Evolutionary conservation across 2,797 vertebrate species (phyloP).

Genomic region (Platyrinchus mystaceus): DNA sequence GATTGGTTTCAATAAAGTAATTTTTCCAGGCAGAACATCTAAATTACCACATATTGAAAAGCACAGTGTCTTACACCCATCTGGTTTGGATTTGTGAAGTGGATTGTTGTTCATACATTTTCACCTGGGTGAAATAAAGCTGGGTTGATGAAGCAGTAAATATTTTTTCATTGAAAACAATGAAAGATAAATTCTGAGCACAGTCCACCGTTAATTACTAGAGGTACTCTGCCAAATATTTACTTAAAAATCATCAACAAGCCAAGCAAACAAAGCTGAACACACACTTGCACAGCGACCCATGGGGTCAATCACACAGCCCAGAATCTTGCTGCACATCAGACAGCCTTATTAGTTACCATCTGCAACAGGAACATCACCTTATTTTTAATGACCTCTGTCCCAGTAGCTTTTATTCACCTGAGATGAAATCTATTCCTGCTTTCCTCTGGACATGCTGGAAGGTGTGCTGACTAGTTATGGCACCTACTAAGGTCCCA

Average conservation of each 20-base stretch:
- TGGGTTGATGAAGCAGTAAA: slow-evolving; percentile 13
- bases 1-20: slow-evolving; percentile 18
- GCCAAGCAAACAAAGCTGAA: not conserved
- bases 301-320: not conserved
- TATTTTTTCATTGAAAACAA: slow-evolving; percentile 1
- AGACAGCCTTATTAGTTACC: not conserved
- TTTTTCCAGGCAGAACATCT: slow-evolving; percentile 28
- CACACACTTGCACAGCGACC: not conserved
- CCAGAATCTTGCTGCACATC: not conserved
- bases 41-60: slow-evolving; percentile 18
- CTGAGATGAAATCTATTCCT: not conserved
- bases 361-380: not conserved
- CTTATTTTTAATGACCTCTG: not conserved
- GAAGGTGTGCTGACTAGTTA: too few relatives aligned
- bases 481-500: not conserved
- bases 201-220: not conserved
- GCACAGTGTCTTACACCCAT: not conserved
- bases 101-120: not conserved
- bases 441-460: not conserved
- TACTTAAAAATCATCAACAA: not conserved
- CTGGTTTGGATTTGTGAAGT: slow-evolving; percentile 1
- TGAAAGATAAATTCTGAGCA: not conserved
- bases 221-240: slow-evolving; percentile 4
- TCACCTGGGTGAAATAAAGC: not conserved
- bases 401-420: not conserved